Conservation (phyloP, 1,140 invertebrate genomes). For the Apis mellifera region Amel_HAv3.1 CM009936.2:2058001-2058500, state of each 20-base stretch:
- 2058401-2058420: neutral
- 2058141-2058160: neutral
- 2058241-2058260: neutral
- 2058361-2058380: neutral
- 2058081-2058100: too few species aligned
- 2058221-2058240: neutral
- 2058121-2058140: conserved; percentile 9
- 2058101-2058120: conserved; percentile 5
- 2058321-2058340: neutral
- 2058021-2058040: neutral
- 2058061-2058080: neutral
- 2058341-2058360: neutral
- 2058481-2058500: neutral
- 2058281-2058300: too few species aligned
- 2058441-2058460: neutral
- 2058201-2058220: neutral
- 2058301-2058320: too few species aligned
- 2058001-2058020: too few species aligned
- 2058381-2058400: neutral
- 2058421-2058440: neutral
- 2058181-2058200: conserved; percentile 10
- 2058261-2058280: neutral
- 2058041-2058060: neutral
- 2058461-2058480: neutral
- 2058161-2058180: too few species aligned